Percentiles rank a stretch among this genome's conserved stretches.
phyloP scores from a whole-genome alignment of 2,888 invertebrate species.

The Monochamus alternatus region DNA sequence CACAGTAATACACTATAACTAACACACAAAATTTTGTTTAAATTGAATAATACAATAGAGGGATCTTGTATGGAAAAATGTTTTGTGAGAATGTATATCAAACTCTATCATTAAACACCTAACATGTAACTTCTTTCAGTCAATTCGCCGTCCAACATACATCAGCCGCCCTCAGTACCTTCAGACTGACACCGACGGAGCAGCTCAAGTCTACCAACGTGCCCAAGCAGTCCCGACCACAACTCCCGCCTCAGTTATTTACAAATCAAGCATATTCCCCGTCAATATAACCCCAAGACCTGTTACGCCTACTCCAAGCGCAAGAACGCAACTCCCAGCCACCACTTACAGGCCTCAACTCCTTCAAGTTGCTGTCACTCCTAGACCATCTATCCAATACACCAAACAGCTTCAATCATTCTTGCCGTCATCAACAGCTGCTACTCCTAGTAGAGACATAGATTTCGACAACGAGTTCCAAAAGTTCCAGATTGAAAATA shows the following conservation, averaged over 20 bases:
- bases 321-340: slow-evolving; percentile 74
- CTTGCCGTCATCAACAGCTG: slow-evolving; percentile 61
- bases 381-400: slow-evolving; percentile 70
- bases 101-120: neutral
- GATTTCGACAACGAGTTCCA: slow-evolving; percentile 41
- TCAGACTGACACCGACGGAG: slow-evolving; percentile 58
- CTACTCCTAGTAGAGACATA: slow-evolving; percentile 59
- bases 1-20: no score
- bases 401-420: slow-evolving; percentile 63
- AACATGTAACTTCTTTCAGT: slow-evolving; percentile 55
- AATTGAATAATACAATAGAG: no score
- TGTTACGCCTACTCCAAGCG: slow-evolving; percentile 66
- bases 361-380: slow-evolving; percentile 76
- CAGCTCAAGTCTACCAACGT: slow-evolving; percentile 59
- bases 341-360: slow-evolving; percentile 80
- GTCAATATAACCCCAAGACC: slow-evolving; percentile 77
- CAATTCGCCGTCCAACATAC: slow-evolving; percentile 67
- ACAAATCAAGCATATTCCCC: slow-evolving; percentile 70
- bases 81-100: no score
- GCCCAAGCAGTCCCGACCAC: slow-evolving; percentile 71
- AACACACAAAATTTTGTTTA: no score
- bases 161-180: slow-evolving; percentile 65
- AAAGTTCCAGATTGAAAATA: slow-evolving; percentile 80
- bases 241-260: slow-evolving; percentile 69
- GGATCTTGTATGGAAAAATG: no score